phyloP scores from a whole-genome alignment of 2,888 invertebrate species.

The Cotesia congregata region DNA sequence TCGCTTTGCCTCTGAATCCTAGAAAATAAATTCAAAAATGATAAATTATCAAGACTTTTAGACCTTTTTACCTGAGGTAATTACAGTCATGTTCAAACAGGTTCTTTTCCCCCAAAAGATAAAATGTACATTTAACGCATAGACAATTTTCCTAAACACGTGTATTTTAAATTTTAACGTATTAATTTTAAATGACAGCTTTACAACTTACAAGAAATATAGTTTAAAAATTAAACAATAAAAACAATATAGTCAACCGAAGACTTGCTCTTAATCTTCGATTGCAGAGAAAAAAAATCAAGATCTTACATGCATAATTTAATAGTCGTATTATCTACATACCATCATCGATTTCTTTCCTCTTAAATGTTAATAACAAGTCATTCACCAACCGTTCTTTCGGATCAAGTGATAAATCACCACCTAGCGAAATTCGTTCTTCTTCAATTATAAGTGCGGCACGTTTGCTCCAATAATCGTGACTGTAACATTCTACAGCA shows the following conservation, averaged over 20 bases:
- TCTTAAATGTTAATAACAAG: constrained; percentile 75
- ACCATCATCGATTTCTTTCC: constrained; percentile 73
- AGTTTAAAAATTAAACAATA: too few species aligned
- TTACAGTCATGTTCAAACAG: too few species aligned
- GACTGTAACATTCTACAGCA: constrained; percentile 57
- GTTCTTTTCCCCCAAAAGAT: too few species aligned
- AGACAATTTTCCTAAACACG: too few species aligned
- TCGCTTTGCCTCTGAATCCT: constrained; percentile 63
- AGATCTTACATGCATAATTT: neutral
- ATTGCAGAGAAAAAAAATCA: constrained; percentile 3
- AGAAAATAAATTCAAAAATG: constrained; percentile 16
- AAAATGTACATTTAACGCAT: too few species aligned
- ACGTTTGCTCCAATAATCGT: constrained; percentile 62
- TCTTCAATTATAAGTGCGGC: constrained; percentile 71
- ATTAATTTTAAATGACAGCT: too few species aligned
- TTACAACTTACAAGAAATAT: too few species aligned
- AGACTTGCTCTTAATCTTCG: too few species aligned
- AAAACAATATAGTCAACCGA: too few species aligned
- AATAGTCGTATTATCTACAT: constrained; percentile 54
- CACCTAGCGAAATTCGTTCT: constrained; percentile 71
- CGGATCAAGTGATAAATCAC: constrained; percentile 70
- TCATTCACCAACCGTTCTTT: constrained; percentile 74
- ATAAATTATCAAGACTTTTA: too few species aligned
- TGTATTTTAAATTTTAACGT: too few species aligned
- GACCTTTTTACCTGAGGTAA: too few species aligned